phyloP scores from a whole-genome alignment of 2,113 vertebrate species.

The Hemiscyllium ocellatum region DNA sequence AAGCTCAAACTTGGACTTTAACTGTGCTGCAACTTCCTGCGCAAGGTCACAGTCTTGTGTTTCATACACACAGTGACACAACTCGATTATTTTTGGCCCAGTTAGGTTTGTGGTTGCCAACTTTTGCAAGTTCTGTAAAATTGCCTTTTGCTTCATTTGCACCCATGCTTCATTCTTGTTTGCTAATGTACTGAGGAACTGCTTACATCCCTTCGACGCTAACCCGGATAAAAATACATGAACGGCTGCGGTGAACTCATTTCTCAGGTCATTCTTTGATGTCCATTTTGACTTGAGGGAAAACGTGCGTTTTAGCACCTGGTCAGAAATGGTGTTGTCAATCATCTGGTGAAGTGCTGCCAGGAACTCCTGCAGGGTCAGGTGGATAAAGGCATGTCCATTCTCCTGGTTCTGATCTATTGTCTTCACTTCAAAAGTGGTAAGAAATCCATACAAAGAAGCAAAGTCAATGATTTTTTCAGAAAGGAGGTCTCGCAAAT shows the following conservation, averaged over 20 bases:
- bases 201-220: conserved; percentile 56
- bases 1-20: conserved; percentile 60
- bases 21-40: conserved; percentile 47
- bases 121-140: conserved; percentile 56
- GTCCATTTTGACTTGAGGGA: conserved; percentile 75
- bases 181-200: conserved; percentile 56
- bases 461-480: conserved; percentile 57
- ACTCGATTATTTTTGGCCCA: conserved; percentile 75
- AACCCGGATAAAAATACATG: conserved; percentile 75
- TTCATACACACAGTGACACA: conserved; percentile 74
- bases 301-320: conserved; percentile 58
- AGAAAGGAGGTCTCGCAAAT: conserved; percentile 52
- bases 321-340: conserved; percentile 52
- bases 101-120: conserved; percentile 62
- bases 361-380: conserved; percentile 82
- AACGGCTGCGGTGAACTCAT: conserved; percentile 63
- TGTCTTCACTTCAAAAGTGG: conserved; percentile 56
- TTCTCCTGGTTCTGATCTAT: conserved; percentile 44
- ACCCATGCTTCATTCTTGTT: conserved; percentile 51
- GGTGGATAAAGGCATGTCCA: conserved; percentile 71
- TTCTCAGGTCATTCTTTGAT: conserved; percentile 60
- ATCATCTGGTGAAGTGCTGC: conserved; percentile 75
- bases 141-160: conserved; percentile 53
- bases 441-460: conserved; percentile 56
- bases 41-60: conserved; percentile 62